Percentiles rank a stretch among this genome's conserved stretches.
phyloP scores from a whole-genome alignment of 2,888 invertebrate species.

The Eulithis testata region DNA sequence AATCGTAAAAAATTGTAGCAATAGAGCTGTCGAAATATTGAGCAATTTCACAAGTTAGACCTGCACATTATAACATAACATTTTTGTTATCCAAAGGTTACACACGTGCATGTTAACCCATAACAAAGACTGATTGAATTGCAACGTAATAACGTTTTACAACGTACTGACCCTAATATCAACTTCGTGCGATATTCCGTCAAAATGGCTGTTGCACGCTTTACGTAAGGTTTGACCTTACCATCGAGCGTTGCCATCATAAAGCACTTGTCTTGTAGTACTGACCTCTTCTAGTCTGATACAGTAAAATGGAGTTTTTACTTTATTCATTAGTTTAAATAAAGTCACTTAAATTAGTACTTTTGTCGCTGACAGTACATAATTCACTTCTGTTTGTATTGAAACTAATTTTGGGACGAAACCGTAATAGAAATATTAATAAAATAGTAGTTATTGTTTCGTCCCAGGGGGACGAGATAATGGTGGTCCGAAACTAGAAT shows the following conservation, averaged over 20 bases:
- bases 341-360: too few species aligned
- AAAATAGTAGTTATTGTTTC: too few species aligned
- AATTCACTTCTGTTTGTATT: too few species aligned
- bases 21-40: not conserved
- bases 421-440: too few species aligned
- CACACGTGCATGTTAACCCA: conserved; percentile 24
- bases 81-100: conserved; percentile 26
- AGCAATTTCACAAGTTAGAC: not conserved
- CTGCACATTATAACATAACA: not conserved
- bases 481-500: too few species aligned
- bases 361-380: too few species aligned
- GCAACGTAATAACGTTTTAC: conserved; percentile 17
- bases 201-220: conserved; percentile 47
- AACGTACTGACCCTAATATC: conserved; percentile 44
- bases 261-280: not conserved
- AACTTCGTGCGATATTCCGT: conserved; percentile 41
- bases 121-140: conserved; percentile 27
- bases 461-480: too few species aligned
- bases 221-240: conserved; percentile 20
- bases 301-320: too few species aligned
- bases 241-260: not conserved
- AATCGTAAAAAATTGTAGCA: not conserved
- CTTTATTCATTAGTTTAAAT: too few species aligned
- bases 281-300: not conserved
- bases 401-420: too few species aligned